Evolutionary conservation across 2,888 invertebrate species (phyloP).

Genomic region (Myopa tessellatipennis): DNA sequence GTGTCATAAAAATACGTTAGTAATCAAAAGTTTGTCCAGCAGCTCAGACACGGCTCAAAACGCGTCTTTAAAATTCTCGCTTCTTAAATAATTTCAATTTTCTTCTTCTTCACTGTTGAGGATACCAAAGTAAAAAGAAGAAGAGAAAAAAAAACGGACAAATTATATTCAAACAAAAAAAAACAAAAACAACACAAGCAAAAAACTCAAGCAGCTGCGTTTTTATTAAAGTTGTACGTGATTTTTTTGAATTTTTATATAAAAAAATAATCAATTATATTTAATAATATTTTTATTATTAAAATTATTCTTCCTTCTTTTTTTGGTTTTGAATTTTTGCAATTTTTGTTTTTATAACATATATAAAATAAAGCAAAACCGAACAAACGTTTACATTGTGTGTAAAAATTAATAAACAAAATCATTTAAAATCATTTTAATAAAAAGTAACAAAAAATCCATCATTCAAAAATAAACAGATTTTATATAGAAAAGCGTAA

Average conservation of each 20-base stretch:
- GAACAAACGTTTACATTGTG: not conserved
- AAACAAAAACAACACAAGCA: not conserved
- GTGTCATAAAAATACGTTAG: conserved; percentile 68
- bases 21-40: conserved; percentile 67
- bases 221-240: conserved; percentile 46
- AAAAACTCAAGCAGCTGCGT: conserved; percentile 21
- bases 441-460: too few species aligned
- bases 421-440: too few species aligned
- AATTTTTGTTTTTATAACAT: too few species aligned
- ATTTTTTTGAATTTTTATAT: conserved; percentile 12
- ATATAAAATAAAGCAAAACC: not conserved
- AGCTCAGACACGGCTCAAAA: conserved; percentile 61
- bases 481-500: too few species aligned
- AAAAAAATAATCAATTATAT: not conserved
- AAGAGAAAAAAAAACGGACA: not conserved
- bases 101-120: conserved; percentile 47
- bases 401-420: too few species aligned
- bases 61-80: conserved; percentile 51
- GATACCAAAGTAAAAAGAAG: conserved; percentile 37
- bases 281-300: not conserved
- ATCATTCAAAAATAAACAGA: too few species aligned
- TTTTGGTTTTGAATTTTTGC: not conserved
- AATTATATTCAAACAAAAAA: not conserved
- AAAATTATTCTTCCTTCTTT: too few species aligned
- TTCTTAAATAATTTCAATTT: conserved; percentile 27